These are phyloP conservation scores for Myotis davidii DNA, from an alignment of 2,113 vertebrate genomes.

Conservation along the genomic window DNA sequence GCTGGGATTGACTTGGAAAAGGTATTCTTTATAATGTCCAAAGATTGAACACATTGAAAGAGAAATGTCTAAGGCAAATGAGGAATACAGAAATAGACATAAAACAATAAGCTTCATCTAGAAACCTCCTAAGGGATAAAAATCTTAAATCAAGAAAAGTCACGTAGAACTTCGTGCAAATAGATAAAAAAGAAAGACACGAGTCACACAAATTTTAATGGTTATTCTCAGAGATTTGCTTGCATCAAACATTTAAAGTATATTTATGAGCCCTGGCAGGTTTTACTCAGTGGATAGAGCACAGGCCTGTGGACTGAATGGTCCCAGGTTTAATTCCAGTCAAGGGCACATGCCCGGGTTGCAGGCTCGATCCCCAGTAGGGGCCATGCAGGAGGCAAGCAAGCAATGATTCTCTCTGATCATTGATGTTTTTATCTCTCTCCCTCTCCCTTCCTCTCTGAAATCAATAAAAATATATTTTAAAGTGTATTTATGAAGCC, in stretches of 20 bases:
- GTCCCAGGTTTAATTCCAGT: no score
- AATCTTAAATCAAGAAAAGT: background rate
- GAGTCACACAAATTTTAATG: background rate
- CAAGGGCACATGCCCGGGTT: no score
- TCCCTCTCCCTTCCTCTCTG: no score
- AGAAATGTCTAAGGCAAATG: background rate
- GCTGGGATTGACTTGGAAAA: background rate
- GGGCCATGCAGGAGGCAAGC: no score
- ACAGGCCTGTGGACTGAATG: no score
- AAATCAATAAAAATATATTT: no score
- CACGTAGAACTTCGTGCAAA: background rate
- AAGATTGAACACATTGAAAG: background rate
- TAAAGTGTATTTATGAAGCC: background rate
- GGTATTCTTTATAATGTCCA: background rate
- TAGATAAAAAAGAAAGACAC: background rate
- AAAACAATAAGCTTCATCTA: background rate
- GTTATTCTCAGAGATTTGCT: background rate
- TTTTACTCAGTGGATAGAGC: no score
- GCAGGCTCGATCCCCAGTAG: no score
- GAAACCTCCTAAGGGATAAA: background rate
- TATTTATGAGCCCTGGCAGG: background rate
- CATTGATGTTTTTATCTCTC: no score
- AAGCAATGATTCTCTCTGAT: no score
- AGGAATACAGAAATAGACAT: background rate
- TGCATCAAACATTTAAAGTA: background rate